Base-by-base conservation (phyloP, 1,140 invertebrate genomes). In the Ptiloglossa arizonensis region DNA sequence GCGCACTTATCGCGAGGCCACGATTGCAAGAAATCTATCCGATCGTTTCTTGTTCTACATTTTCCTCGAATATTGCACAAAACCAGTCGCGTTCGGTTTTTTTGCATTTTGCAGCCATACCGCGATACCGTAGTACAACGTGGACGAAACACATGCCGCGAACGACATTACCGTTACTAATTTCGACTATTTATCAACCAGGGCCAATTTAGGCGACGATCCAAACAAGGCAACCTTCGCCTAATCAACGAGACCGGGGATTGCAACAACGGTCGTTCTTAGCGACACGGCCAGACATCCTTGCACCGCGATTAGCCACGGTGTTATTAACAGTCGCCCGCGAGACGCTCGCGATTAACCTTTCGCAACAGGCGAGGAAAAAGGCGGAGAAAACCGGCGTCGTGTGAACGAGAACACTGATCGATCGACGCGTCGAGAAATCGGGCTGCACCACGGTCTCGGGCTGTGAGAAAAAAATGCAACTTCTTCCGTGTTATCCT, bases 301-400 rank as follows among this genome's bases (percentile, higher is more conserved):
- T 44, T 35, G 56, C 29, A 5, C 13, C 32, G 6, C 22, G 56
- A 70, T 76, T 52, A 35, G 59, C 46, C 68, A 27, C 32, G 74
- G n/a, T 59, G 52, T 22, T 22, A 44, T 64, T 64, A 80, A 80
- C 56, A 62, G 46, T 75, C 44, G 52, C 38, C 41, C 54, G 46
- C 38, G 56, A 60, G 57, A 79, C 70, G 29, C 22, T 15, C 44
- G 19, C 64, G 63, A 76, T 76, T 76, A 79, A 68, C 46, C 78
- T 80, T 76, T 75, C 57, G 41, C 72, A 38, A 69, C 9, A 13
- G 44, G 9, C 13, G 46, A 32, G 19, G 19, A 69, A 69, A 74
- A 63, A 62, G 17, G n/a, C 11, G 46, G 27, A 35, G 52, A 59
- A 50, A 75, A 59, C 38, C n/a, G 11, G 11, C 54, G 13, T 57